Evolutionary conservation across 2,888 invertebrate species (phyloP).

Genomic region (Ypsolopha sequella): DNA sequence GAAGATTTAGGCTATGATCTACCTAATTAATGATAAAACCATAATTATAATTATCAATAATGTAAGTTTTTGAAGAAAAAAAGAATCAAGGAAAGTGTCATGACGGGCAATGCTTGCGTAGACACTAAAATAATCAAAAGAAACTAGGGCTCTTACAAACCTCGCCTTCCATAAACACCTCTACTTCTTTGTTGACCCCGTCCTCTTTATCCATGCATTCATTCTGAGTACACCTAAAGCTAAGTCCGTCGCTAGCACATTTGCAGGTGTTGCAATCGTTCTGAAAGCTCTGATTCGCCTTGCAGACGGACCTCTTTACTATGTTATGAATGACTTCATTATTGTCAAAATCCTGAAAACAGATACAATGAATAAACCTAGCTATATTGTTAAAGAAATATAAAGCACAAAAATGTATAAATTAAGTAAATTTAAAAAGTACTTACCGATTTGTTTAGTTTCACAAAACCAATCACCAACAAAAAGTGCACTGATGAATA

Average conservation of each 20-base stretch:
- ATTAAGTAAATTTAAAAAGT: background rate
- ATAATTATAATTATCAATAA: no score
- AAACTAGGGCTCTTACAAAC: constrained; percentile 17
- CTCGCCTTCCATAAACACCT: constrained; percentile 52
- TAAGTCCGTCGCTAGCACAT: constrained; percentile 58
- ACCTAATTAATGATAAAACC: no score
- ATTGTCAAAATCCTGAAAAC: background rate
- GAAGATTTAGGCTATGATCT: no score
- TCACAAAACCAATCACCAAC: no score
- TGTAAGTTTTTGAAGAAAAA: no score
- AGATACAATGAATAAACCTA: background rate
- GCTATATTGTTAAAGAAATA: background rate
- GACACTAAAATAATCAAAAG: no score
- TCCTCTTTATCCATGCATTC: constrained; percentile 44
- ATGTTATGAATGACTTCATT: background rate
- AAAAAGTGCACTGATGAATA: no score
- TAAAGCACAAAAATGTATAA: background rate
- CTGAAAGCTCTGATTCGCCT: constrained; percentile 54
- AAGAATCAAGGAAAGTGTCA: no score
- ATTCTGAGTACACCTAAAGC: constrained; percentile 61
- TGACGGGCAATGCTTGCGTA: no score
- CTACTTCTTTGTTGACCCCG: constrained; percentile 38
- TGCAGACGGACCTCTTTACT: constrained; percentile 35
- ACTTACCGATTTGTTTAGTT: background rate
- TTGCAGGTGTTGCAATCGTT: constrained; percentile 68